Percentiles rank a stretch among this genome's conserved stretches.
phyloP scores from a whole-genome alignment of 2,113 vertebrate genomes.

The Equus przewalskii region DNA sequence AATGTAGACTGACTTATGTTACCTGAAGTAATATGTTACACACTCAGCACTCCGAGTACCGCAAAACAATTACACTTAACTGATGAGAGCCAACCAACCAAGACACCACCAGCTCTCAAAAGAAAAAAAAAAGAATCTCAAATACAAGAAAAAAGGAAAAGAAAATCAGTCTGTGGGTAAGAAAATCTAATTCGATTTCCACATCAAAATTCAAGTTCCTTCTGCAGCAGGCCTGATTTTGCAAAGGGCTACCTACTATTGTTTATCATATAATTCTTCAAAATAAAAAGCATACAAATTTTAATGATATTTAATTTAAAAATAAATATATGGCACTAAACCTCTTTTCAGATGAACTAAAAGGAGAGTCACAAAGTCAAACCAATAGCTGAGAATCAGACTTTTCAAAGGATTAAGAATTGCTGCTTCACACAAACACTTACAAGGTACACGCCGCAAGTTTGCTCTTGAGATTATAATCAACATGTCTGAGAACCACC shows the following conservation, averaged over 20 bases:
- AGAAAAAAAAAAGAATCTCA: background rate
- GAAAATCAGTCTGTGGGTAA: background rate
- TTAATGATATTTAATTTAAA: conserved; percentile 41
- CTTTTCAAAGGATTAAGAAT: background rate
- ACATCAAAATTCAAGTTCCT: conserved; percentile 36
- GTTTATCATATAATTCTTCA: background rate
- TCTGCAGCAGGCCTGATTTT: conserved; percentile 30
- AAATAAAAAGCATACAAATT: conserved; percentile 13
- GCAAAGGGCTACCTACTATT: background rate
- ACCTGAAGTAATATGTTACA: background rate
- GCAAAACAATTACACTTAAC: background rate
- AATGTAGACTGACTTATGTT: background rate
- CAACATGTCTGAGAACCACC: background rate
- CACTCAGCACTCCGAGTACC: background rate
- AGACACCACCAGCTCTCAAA: background rate
- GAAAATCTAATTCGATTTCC: conserved; percentile 32
- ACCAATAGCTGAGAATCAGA: background rate
- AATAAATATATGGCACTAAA: conserved; percentile 16
- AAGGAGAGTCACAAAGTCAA: background rate
- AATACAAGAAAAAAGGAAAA: background rate
- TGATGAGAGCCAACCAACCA: background rate
- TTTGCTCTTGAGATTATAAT: background rate
- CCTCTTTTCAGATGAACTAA: background rate
- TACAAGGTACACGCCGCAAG: background rate
- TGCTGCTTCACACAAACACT: background rate